Percentiles rank a stretch among this genome's conserved stretches.
Evolutionary conservation across 2,888 invertebrate genomes (phyloP).

Genomic region (Drosophila emarginata): DNA sequence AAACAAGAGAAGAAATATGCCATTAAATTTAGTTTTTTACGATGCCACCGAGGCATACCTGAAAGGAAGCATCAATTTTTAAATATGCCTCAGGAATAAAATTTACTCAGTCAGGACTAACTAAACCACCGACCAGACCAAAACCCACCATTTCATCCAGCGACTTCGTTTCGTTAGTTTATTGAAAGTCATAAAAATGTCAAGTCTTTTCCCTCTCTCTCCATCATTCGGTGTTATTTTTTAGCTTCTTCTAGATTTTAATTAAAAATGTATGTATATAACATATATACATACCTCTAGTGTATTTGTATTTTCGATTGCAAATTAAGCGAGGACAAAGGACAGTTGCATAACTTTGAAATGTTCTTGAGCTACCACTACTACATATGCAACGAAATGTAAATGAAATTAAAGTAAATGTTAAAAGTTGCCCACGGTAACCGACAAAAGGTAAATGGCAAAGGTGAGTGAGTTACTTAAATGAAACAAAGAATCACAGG

Average conservation of each 20-base stretch:
- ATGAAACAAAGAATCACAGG: constrained; percentile 28
- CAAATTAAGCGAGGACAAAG: not conserved
- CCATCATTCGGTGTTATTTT: constrained; percentile 12
- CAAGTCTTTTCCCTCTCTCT: constrained; percentile 10
- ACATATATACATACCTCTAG: not conserved
- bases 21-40: constrained; percentile 37
- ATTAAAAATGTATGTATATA: constrained; percentile 34
- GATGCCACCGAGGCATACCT: constrained; percentile 26
- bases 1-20: constrained; percentile 1
- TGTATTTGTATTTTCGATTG: constrained; percentile 1
- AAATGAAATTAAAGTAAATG: constrained; percentile 48
- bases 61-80: constrained; percentile 27
- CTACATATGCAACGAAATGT: constrained; percentile 16
- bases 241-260: constrained; percentile 25
- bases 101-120: constrained; percentile 33
- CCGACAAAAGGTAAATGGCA: constrained; percentile 11
- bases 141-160: not conserved
- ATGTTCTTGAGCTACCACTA: not conserved
- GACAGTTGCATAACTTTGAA: not conserved
- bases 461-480: constrained; percentile 4
- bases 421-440: constrained; percentile 23
- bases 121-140: constrained; percentile 19
- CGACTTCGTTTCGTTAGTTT: not conserved
- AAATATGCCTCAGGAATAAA: constrained; percentile 15
- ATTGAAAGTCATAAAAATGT: constrained; percentile 43